Evolutionary conservation across 1,140 invertebrate genomes (phyloP).

Genomic region (Papilio aristodemus): DNA sequence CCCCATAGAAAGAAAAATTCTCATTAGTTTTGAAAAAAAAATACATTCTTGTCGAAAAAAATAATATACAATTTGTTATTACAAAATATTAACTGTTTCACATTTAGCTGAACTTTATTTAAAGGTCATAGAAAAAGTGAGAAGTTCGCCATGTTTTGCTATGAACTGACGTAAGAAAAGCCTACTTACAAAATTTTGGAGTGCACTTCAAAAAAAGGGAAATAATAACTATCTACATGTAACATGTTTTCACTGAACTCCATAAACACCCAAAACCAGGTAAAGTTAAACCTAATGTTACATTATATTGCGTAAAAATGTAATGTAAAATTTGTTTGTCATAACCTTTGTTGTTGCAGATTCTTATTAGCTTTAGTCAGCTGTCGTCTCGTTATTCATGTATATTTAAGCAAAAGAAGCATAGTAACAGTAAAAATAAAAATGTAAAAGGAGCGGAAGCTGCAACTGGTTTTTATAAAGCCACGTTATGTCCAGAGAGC

Average conservation of each 20-base stretch:
- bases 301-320: conserved; percentile 14
- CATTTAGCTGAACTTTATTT: not conserved
- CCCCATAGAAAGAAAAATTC: not conserved
- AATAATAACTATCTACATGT: conserved; percentile 71
- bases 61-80: not conserved
- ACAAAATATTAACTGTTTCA: not conserved
- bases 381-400: conserved; percentile 71
- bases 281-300: conserved; percentile 39
- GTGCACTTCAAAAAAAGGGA: conserved; percentile 71
- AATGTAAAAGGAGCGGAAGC: conserved; percentile 62
- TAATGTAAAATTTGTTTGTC: conserved; percentile 54
- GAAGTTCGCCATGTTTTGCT: conserved; percentile 61
- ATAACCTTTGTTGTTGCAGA: conserved; percentile 75
- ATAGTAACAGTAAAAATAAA: conserved; percentile 61
- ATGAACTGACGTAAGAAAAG: conserved; percentile 72
- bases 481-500: conserved; percentile 67
- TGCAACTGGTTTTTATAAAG: conserved; percentile 48
- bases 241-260: conserved; percentile 81
- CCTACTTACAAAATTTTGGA: conserved; percentile 78
- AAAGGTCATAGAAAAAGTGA: conserved; percentile 37
- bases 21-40: not conserved
- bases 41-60: not conserved
- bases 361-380: conserved; percentile 77
- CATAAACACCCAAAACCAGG: conserved; percentile 79
- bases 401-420: conserved; percentile 74